Conservation (phyloP, 2,888 invertebrate species). For the Trypoxylon attenuatum region DNA sequence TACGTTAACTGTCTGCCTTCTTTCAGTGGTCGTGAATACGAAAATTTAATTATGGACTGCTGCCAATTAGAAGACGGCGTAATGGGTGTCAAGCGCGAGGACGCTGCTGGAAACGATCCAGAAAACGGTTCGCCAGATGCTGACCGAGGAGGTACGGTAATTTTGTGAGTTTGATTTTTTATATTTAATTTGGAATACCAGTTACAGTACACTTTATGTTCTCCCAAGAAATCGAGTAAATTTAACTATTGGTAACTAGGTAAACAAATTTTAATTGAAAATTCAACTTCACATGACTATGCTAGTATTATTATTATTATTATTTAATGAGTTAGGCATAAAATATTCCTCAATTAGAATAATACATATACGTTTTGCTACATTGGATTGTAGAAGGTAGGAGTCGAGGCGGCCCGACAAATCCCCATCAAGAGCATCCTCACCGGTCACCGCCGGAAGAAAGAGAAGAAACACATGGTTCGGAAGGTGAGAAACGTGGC, state of each 20-base stretch:
- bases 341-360: no score
- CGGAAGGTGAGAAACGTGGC: slow-evolving; percentile 76
- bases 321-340: no score
- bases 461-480: slow-evolving; percentile 75
- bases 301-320: no score
- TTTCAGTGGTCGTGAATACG: slow-evolving; percentile 88
- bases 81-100: slow-evolving; percentile 89
- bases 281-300: no score
- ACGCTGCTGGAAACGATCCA: slow-evolving; percentile 84
- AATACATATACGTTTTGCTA: background rate
- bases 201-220: background rate
- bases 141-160: slow-evolving; percentile 80
- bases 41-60: slow-evolving; percentile 94
- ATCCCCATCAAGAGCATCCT: slow-evolving; percentile 75
- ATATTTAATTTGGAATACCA: background rate
- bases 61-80: slow-evolving; percentile 92
- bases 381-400: slow-evolving; percentile 75
- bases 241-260: no score
- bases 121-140: slow-evolving; percentile 93
- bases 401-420: slow-evolving; percentile 77
- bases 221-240: no score
- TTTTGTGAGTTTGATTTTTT: background rate
- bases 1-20: slow-evolving; percentile 7
- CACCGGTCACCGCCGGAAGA: slow-evolving; percentile 75
- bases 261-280: no score